These are phyloP conservation scores for Tokudaia tokunoshimensis DNA, from an alignment of 2,797 vertebrate genomes.

Conservation along the genomic window DNA sequence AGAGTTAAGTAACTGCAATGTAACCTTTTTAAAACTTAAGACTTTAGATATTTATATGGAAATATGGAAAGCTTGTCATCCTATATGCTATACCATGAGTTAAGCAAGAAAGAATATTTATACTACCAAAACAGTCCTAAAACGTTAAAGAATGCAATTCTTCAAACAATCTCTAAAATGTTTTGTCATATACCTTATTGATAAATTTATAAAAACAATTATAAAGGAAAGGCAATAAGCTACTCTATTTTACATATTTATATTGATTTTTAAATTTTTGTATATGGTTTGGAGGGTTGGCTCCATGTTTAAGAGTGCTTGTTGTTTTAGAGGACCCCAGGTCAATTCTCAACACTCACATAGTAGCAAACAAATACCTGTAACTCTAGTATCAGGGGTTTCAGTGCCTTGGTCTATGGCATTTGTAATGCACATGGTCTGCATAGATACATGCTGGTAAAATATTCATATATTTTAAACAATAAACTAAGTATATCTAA, in stretches of 20 bases:
- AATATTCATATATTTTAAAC: background rate
- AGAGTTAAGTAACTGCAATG: background rate
- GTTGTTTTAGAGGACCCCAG: background rate
- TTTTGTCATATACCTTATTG: background rate
- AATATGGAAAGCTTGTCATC: background rate
- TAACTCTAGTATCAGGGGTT: background rate
- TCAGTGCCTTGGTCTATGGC: no score
- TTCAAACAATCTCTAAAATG: background rate
- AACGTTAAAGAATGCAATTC: background rate
- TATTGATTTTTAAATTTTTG: background rate
- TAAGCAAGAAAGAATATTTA: slow-evolving; percentile 4
- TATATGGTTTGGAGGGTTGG: background rate
- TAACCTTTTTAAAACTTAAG: background rate
- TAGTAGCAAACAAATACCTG: no score
- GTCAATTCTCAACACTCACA: background rate
- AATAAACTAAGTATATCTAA: background rate
- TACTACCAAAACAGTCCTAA: background rate
- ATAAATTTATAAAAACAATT: slow-evolving; percentile 25
- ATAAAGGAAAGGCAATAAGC: background rate
- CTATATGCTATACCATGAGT: background rate
- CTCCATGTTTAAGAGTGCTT: background rate
- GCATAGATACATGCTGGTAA: no score
- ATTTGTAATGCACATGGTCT: no score
- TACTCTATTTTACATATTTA: background rate
- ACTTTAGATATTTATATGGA: background rate